Base-by-base conservation (phyloP, 2,888 invertebrate species). In the Pilophorus perplexus region DNA sequence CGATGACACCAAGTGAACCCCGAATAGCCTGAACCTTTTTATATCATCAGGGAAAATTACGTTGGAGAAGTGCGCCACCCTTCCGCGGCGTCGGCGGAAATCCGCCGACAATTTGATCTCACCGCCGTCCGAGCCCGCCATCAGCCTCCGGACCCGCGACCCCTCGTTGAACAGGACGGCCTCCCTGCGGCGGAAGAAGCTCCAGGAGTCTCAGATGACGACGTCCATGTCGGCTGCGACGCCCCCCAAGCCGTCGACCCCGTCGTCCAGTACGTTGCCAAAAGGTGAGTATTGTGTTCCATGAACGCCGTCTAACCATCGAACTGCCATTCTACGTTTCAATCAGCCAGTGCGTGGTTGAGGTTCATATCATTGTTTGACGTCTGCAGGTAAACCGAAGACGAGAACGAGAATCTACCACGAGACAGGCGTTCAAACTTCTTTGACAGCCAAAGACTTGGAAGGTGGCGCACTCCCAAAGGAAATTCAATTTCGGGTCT, bases 341-440 rank as follows among this genome's bases (percentile, higher is more conserved):
- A n/a, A n/a, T n/a, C n/a, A n/a, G n/a, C n/a, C n/a, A n/a, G n/a
- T n/a, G n/a, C n/a, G n/a, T n/a, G n/a, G n/a, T n/a, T n/a, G n/a
- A n/a, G n/a, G n/a, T n/a, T n/a, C n/a, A n/a, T n/a, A n/a, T n/a
- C n/a, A n/a, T n/a, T n/a, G n/a, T n/a, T n/a, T n/a, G n/a, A n/a
- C n/a, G n/a, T n/a, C n/a, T n/a, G 48, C 20, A 62, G 62, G 46
- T 77, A 77, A 67, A 77, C 77, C 71, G 75, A 64, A 64, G 44
- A 25, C 20, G 25, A 83, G 82, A 74, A 85, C 87, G 0, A 82
- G 85, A 74, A 91, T 92, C 71, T 91, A 89, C 76, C 90, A 90
- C 72, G 92, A 92, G 77, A 87, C 83, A 33, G 81, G 84, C 52
- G 82, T 84, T 12, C 92, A 92, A 76, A 92, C 92, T 0, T 87